Conservation (phyloP, 2,113 vertebrate genomes). For the Phaetusa simplex region DNA sequence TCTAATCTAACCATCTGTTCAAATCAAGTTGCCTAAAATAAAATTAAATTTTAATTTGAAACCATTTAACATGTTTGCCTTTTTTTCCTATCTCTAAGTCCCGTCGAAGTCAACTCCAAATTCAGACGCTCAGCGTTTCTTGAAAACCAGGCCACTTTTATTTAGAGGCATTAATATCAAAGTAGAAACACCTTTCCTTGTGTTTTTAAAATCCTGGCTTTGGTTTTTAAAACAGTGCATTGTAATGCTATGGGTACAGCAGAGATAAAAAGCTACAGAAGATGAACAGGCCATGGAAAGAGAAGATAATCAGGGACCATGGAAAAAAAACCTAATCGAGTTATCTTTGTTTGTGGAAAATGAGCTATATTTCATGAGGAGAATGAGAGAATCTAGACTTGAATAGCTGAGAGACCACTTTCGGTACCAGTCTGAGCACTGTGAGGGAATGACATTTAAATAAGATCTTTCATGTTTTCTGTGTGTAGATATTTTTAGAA, state of each 20-base stretch:
- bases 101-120: not conserved
- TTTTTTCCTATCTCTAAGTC: not conserved
- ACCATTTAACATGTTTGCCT: not conserved
- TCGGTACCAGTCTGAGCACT: not conserved
- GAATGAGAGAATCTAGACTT: not conserved
- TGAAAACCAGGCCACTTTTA: not conserved
- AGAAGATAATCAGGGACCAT: not conserved
- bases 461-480: not conserved
- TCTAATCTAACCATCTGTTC: not conserved
- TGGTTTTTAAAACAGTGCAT: not conserved
- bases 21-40: not conserved
- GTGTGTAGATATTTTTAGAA: conserved; percentile 27
- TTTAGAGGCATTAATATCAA: not conserved
- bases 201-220: not conserved
- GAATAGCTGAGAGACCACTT: not conserved
- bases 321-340: not conserved
- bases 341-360: not conserved
- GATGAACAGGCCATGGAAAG: not conserved
- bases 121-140: not conserved
- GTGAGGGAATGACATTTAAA: not conserved
- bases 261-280: not conserved
- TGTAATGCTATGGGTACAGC: not conserved
- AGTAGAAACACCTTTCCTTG: not conserved
- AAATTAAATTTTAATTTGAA: not conserved
- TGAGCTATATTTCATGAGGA: not conserved